Base-by-base conservation (phyloP, 2,113 vertebrate genomes). In the Clinocottus analis region DNA sequence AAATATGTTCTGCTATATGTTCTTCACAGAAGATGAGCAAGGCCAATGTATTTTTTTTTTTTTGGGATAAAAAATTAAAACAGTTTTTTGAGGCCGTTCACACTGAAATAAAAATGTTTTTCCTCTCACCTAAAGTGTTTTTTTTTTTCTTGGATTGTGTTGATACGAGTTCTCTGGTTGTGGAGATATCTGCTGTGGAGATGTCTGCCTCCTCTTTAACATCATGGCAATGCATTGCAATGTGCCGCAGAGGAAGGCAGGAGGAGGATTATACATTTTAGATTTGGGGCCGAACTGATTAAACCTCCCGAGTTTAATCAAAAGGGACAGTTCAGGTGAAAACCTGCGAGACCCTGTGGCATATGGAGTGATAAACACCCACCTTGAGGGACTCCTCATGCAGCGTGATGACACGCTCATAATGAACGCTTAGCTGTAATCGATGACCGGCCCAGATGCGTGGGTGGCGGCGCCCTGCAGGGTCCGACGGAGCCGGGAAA, bases 381-480 rank as follows among this genome's bases (percentile, higher is more conserved):
- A 14, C 63, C 79, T 82, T 23, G 68, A 41, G 84, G 77, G 70
- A 62, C 45, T 60, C 45, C 31, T 76, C 49, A 55, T 82, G 67
- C 79, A 31, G 61, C 37, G 67, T 62, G 56, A 83, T 80, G 86
- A 75, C 82, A 64, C 69, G 68, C 75, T 45, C 55, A 62, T 89
- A 85, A 90, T 81, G 64, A 81, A 87, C 73, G 88, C 43, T 69
- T 64, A 59, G 0, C 73, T 72, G 80, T 83, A 82, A 91, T 89
- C 86, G 87, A 85, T 91, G 86, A 63, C 55, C 68, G 51, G 72
- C 31, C 56, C 47, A 60, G 14, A 37, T 39, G 69, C 66, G 83
- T 83, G 77, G 61, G 83, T 65, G 17, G 72, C 31, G 7, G 23
- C 67, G 69, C 79, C 85, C 84, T 27, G 59, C 56, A n/a, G 45